A percentile compares a stretch with the other conserved stretches of the same genome.
Conservation (phyloP, 2,888 invertebrate species). For the Panzeria rudis region DNA sequence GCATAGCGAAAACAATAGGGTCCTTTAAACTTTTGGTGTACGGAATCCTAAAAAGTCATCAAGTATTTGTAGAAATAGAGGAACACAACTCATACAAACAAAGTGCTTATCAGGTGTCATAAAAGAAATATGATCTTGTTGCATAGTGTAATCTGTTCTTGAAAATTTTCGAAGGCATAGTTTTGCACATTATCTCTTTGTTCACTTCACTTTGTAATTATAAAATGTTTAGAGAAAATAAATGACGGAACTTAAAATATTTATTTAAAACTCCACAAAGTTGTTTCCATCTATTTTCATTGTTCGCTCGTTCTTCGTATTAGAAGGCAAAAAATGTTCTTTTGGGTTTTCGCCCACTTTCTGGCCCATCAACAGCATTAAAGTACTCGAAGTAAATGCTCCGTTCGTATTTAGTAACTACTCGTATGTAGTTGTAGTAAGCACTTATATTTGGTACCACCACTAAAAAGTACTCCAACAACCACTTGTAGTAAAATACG, state of each 20-base stretch:
- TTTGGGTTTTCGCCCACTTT: not conserved
- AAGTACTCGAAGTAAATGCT: conserved; percentile 45
- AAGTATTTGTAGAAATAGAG: too few relatives aligned
- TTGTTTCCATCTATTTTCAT: conserved; percentile 7
- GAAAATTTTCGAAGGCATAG: not conserved
- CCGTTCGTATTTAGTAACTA: too few relatives aligned
- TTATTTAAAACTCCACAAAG: conserved; percentile 38
- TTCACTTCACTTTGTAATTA: conserved; percentile 33
- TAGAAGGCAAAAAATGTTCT: conserved; percentile 14
- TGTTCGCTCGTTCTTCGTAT: not conserved
- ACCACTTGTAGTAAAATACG: conserved; percentile 61
- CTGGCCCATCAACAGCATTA: not conserved
- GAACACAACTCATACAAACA: too few relatives aligned
- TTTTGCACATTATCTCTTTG: not conserved
- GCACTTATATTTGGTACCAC: conserved; percentile 4
- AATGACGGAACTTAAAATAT: conserved; percentile 29
- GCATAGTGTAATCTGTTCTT: not conserved
- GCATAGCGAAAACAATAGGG: too few relatives aligned
- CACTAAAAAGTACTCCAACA: conserved; percentile 30
- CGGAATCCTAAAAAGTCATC: too few relatives aligned
- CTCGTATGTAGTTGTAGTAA: conserved; percentile 35
- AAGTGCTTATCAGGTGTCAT: not conserved
- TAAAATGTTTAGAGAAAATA: conserved; percentile 8
- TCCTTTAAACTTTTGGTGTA: too few relatives aligned
- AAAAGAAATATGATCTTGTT: not conserved